Evolutionary conservation across 1,140 invertebrate species (phyloP).

Genomic region (Trichonephila clavata): DNA sequence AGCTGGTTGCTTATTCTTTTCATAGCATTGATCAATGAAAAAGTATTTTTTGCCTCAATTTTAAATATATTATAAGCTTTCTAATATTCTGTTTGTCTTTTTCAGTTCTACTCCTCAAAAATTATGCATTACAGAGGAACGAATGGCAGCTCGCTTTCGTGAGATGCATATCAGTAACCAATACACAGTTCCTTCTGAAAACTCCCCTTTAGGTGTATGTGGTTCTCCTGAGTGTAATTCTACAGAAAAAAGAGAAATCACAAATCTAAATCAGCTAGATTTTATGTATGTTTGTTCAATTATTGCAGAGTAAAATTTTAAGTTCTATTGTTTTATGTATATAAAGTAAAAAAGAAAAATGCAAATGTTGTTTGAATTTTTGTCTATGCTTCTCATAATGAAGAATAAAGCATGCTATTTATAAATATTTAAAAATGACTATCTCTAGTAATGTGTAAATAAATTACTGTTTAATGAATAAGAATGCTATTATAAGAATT

Average conservation of each 20-base stretch:
- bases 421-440: too few species aligned
- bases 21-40: too few species aligned
- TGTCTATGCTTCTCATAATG: too few species aligned
- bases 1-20: too few species aligned
- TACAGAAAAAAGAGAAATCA: background rate
- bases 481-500: too few species aligned
- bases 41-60: background rate
- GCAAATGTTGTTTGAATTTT: too few species aligned
- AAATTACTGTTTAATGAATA: too few species aligned
- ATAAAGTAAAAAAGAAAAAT: background rate
- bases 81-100: background rate
- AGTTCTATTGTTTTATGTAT: background rate
- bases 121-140: constrained; percentile 78
- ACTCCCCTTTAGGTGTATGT: background rate
- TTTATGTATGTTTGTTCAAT: constrained; percentile 21
- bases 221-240: background rate
- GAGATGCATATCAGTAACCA: constrained; percentile 76
- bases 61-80: background rate
- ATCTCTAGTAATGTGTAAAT: too few species aligned
- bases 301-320: background rate
- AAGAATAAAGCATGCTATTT: too few species aligned
- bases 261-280: constrained; percentile 59
- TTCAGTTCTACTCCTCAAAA: constrained; percentile 59
- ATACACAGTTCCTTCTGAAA: constrained; percentile 42
- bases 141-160: constrained; percentile 77